These are phyloP conservation scores for Malurus cyaneus DNA, from an alignment of 2,113 vertebrate genomes.

Conservation along the genomic window DNA sequence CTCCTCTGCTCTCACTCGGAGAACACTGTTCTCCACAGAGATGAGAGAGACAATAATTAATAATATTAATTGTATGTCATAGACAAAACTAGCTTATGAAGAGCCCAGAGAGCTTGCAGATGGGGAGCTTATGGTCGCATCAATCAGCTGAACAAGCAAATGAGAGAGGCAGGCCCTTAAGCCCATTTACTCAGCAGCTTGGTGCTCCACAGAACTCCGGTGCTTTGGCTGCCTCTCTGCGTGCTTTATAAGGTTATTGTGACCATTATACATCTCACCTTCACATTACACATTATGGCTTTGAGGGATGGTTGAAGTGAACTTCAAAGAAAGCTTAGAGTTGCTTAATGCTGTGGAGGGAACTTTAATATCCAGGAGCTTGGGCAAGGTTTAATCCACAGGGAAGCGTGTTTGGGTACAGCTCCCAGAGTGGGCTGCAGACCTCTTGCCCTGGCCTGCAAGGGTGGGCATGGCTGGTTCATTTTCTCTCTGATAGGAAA, in stretches of 20 bases:
- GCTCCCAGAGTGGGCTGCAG: neutral
- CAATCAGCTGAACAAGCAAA: slow-evolving; percentile 44
- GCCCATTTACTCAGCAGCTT: neutral
- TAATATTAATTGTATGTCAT: neutral
- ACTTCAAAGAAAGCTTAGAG: slow-evolving; percentile 34
- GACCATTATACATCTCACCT: slow-evolving; percentile 11
- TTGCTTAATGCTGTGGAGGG: neutral
- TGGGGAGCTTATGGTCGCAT: slow-evolving; percentile 2
- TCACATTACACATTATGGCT: neutral
- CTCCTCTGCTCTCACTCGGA: neutral
- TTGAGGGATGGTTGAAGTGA: slow-evolving; percentile 33
- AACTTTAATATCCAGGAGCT: neutral
- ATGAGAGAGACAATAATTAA: slow-evolving; percentile 19
- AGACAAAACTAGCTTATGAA: neutral
- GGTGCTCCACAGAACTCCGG: neutral
- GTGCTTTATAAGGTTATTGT: slow-evolving; percentile 21
- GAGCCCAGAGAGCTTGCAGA: neutral
- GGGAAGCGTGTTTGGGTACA: fast-evolving
- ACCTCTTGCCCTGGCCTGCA: neutral
- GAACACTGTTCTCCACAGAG: fast-evolving
- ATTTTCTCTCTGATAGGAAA: neutral
- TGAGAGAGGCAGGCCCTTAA: slow-evolving; percentile 33
- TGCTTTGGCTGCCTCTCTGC: neutral
- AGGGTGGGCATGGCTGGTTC: neutral
- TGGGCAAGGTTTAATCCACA: neutral